phyloP scores from a whole-genome alignment of 1,140 invertebrate genomes.

The Euura saliciscinereae region DNA sequence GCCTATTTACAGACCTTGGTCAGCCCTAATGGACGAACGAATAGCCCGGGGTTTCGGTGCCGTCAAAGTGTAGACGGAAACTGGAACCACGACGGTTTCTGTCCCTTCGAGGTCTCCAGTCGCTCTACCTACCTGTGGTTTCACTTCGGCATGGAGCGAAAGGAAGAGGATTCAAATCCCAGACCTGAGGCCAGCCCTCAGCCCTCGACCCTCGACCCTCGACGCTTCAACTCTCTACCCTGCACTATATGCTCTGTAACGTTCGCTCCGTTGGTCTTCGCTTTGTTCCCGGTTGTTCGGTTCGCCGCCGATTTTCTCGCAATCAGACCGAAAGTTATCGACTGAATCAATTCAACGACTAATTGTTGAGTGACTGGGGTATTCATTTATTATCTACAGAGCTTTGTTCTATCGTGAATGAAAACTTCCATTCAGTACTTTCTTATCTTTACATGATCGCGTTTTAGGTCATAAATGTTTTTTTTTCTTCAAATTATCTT shows the following conservation, averaged over 20 bases:
- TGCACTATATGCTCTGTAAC: not conserved
- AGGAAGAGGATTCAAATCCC: not conserved
- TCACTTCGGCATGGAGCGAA: not conserved
- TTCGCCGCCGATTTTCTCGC: not conserved
- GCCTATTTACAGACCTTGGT: conserved; percentile 6
- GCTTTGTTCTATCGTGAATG: no score
- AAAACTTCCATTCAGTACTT: no score
- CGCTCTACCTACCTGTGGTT: not conserved
- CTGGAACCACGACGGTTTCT: not conserved
- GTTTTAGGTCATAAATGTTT: not conserved
- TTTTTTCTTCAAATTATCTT: conserved; percentile 7
- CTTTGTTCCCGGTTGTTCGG: not conserved
- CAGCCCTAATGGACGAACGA: conserved; percentile 4
- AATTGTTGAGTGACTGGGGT: no score
- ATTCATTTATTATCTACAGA: no score
- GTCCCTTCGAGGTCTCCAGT: not conserved
- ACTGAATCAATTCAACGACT: not conserved
- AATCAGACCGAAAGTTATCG: not conserved
- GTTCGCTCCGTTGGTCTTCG: no score
- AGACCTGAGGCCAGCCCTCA: not conserved
- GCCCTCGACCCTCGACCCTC: not conserved
- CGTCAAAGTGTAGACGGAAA: not conserved
- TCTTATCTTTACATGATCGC: no score
- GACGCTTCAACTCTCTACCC: not conserved
- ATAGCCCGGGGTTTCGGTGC: not conserved